These are phyloP conservation scores for Pangasianodon hypophthalmus DNA, from an alignment of 2,113 vertebrate genomes.

Conservation along the genomic window DNA sequence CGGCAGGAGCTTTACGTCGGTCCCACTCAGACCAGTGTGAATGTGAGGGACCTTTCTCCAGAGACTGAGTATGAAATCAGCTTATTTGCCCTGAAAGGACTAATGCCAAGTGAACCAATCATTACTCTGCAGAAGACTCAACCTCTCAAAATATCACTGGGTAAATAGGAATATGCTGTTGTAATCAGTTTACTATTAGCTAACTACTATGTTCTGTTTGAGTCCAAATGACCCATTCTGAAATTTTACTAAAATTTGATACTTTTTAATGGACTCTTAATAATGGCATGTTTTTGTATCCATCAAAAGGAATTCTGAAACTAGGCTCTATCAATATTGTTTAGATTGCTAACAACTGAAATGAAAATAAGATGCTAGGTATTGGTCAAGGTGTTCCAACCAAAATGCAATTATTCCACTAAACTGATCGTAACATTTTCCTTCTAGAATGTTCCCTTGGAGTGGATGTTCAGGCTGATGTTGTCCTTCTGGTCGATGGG, in stretches of 20 bases:
- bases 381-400: background rate
- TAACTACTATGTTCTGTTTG: background rate
- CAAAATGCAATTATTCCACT: background rate
- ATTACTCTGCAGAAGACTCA: constrained; percentile 84
- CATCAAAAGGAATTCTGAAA: background rate
- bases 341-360: background rate
- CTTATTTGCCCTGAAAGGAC: constrained; percentile 84
- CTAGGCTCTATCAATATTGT: background rate
- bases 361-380: background rate
- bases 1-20: constrained; percentile 84
- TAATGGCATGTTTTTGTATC: background rate
- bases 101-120: constrained; percentile 85
- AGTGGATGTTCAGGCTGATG: constrained; percentile 93
- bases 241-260: background rate
- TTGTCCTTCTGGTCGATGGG: constrained; percentile 95
- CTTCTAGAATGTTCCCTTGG: constrained; percentile 89
- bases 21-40: constrained; percentile 76
- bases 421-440: constrained; percentile 49
- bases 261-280: background rate
- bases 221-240: background rate
- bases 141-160: constrained; percentile 84
- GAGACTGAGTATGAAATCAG: constrained; percentile 90
- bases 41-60: constrained; percentile 83
- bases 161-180: constrained; percentile 71
- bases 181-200: background rate